phyloP scores from a whole-genome alignment of 1,140 invertebrate genomes.

The Galleria mellonella region DNA sequence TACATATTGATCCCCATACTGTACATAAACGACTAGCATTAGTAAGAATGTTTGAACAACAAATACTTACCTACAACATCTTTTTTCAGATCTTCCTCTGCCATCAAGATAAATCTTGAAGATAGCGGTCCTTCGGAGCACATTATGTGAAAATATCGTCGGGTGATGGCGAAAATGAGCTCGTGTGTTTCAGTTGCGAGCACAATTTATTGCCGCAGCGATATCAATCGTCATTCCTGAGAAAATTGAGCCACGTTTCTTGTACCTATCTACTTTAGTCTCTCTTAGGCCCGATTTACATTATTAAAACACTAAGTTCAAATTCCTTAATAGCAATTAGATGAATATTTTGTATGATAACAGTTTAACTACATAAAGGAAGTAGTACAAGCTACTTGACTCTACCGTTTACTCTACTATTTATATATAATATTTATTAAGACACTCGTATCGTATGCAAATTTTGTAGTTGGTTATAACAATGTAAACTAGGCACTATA shows the following conservation, averaged over 20 bases:
- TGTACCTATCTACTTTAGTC: not conserved
- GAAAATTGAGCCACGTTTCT: conserved; percentile 8
- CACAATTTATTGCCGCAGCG: conserved; percentile 19
- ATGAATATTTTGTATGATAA: too few species aligned
- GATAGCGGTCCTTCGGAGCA: conserved; percentile 21
- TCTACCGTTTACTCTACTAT: too few species aligned
- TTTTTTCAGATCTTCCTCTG: conserved; percentile 9
- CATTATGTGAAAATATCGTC: conserved; percentile 34
- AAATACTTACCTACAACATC: not conserved
- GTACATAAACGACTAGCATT: too few species aligned
- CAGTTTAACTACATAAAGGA: too few species aligned
- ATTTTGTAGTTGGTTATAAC: too few species aligned
- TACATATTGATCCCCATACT: too few species aligned
- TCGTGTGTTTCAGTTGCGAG: conserved; percentile 23
- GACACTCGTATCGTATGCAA: too few species aligned
- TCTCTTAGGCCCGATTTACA: not conserved
- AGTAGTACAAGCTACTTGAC: too few species aligned
- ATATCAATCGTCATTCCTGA: conserved; percentile 26
- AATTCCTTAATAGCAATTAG: too few species aligned
- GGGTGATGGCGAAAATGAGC: conserved; percentile 30
- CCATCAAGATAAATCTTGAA: conserved; percentile 30
- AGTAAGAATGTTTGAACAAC: too few species aligned
- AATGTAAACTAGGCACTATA: too few species aligned
- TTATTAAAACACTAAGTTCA: not conserved
- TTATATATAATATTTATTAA: too few species aligned